phyloP scores from a whole-genome alignment of 2,797 vertebrate species.

The Esox lucius region DNA sequence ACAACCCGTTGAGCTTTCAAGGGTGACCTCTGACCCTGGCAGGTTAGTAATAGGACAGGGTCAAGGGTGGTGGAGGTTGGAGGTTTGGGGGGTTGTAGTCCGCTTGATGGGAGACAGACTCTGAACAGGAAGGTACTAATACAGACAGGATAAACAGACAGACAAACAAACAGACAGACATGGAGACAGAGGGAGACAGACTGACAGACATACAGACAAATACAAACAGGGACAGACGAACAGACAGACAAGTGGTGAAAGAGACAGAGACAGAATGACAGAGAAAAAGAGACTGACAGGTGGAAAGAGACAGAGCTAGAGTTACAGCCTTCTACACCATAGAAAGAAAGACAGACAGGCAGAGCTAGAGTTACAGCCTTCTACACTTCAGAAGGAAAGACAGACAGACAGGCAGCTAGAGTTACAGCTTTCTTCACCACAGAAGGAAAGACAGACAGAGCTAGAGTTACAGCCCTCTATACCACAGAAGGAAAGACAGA shows the following conservation, averaged over 20 bases:
- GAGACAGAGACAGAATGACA: neutral
- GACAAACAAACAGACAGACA: neutral
- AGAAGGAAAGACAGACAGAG: neutral
- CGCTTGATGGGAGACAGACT: too few species aligned
- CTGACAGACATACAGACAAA: neutral
- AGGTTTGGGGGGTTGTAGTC: neutral
- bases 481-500: neutral
- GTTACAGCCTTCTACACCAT: too few species aligned
- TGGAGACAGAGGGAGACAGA: neutral
- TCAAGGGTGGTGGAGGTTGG: too few species aligned
- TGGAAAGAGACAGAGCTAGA: neutral
- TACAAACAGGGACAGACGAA: neutral
- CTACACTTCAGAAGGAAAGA: too few species aligned
- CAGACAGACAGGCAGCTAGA: neutral
- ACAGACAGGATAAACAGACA: too few species aligned
- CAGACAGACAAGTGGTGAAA: neutral
- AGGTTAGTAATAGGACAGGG: neutral
- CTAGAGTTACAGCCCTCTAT: neutral
- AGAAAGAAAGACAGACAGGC: neutral
- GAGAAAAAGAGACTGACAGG: neutral
- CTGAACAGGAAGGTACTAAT: neutral
- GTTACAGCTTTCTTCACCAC: neutral
- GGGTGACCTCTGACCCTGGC: slow-evolving; percentile 10
- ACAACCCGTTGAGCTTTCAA: slow-evolving; percentile 10
- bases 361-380: too few species aligned